Conservation (phyloP, 1,140 invertebrate species). For the Drosophila auraria region DNA sequence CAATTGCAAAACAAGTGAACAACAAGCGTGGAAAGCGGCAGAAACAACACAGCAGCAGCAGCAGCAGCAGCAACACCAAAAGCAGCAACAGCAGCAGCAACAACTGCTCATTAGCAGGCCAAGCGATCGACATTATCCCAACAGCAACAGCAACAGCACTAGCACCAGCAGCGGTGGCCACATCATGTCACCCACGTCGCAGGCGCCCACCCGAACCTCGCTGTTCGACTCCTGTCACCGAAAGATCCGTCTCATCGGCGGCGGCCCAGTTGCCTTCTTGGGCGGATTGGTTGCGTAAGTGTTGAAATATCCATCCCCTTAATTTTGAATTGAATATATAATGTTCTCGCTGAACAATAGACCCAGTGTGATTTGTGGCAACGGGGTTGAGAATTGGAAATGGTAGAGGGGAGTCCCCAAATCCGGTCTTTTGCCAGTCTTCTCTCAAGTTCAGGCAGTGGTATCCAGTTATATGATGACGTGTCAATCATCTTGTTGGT, state of each 20-base stretch:
- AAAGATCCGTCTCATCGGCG: conserved; percentile 89
- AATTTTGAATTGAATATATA: conserved; percentile 21
- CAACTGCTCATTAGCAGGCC: conserved; percentile 63
- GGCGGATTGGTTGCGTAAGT: conserved; percentile 90
- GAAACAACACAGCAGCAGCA: conserved; percentile 34
- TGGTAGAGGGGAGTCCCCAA: background rate
- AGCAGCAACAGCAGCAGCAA: conserved; percentile 40
- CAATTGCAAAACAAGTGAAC: conserved; percentile 78
- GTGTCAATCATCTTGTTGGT: conserved; percentile 32
- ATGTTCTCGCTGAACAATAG: conserved; percentile 17
- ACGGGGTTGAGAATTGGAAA: background rate
- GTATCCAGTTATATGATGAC: conserved; percentile 8
- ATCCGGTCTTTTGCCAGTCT: conserved; percentile 23
- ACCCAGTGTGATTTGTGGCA: background rate
- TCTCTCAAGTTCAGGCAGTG: background rate
- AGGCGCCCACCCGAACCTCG: conserved; percentile 86
- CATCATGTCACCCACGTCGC: conserved; percentile 83
- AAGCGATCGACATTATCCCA: conserved; percentile 33
- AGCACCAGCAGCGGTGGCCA: conserved; percentile 11
- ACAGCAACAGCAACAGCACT: conserved; percentile 22
- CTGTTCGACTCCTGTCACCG: conserved; percentile 90
- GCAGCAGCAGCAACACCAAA: conserved; percentile 34
- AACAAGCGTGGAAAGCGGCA: conserved; percentile 71
- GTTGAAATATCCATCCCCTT: conserved; percentile 9
- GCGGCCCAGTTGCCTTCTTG: conserved; percentile 88